Evolutionary conservation across 2,888 invertebrate species (phyloP), one percentile per base, ranked within the genome.

Genomic region (Gandaritis pyraliata): DNA sequence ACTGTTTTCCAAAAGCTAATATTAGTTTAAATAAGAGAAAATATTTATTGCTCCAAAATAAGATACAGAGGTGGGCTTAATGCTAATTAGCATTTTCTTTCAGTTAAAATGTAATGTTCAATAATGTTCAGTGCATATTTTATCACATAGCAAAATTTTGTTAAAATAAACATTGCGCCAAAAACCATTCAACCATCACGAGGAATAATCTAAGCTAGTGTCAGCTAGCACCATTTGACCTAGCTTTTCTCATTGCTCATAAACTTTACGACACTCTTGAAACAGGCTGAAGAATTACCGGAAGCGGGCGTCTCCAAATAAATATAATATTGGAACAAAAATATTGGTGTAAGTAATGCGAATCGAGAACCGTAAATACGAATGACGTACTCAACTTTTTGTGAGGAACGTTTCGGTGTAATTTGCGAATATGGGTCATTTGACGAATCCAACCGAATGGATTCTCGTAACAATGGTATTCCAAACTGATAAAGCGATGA

Each of bases 251-350:
- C 76, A 75, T 74, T 69, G 71, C 60, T 62, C 83, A 77, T 84
- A 84, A 84, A 84, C 56, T 84, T 83, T 83, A 84, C 77, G 79
- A 76, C 58, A 68, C 73, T 68, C 74, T 72, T 68, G 66, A 75
- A 75, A 76, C 74, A 75, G 72, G 68, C 70, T 70, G 72, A 75
- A 73, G 78, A 76, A 78, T 76, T 75, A 74, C 68, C 58, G 71
- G 71, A 74, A 75, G 67, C 69, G 62, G 64, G 68, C 58, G 58
- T 59, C 71, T 64, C 58, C 64, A 72, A 73, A 74, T 74, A 76
- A 76, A 77, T 65, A 77, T 75, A 75, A 75, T 76, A 81, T 81
- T 75, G 74, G 72, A 78, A 78, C 71, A 75, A 75, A 74, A 74
- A 77, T 76, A 78, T 76, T 69, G 75, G 73, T 72, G 72, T 77